Conservation (phyloP, 2,797 vertebrate species). For the Acanthurus lineatus region DNA sequence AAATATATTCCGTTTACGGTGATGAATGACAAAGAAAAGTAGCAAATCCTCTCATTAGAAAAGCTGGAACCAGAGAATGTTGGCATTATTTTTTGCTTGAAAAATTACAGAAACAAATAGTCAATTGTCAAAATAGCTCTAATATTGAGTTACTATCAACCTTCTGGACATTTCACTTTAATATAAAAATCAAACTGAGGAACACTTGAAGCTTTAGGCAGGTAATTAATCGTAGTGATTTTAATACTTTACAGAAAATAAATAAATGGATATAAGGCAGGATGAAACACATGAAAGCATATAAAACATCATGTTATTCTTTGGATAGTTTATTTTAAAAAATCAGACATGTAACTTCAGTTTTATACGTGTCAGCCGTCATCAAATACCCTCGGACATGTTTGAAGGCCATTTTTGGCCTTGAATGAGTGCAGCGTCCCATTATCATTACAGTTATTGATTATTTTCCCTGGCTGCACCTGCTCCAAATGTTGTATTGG, state of each 20-base stretch:
- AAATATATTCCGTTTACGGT: not conserved
- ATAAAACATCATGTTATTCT: not conserved
- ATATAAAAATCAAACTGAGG: not conserved
- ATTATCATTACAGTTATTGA: not conserved
- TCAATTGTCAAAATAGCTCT: not conserved
- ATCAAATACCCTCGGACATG: slow-evolving; percentile 6
- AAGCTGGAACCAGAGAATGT: not conserved
- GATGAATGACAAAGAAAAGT: not conserved
- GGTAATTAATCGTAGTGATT: not conserved
- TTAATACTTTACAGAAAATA: not conserved
- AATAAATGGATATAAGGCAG: not conserved
- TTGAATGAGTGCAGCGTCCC: not conserved
- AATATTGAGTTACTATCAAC: not conserved
- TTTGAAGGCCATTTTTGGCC: not conserved
- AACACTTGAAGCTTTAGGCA: not conserved
- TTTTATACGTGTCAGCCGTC: not conserved
- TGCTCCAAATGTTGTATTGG: slow-evolving; percentile 5
- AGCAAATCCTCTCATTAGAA: not conserved
- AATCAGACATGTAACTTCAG: slow-evolving; percentile 1
- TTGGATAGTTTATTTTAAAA: not conserved
- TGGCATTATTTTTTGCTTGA: not conserved
- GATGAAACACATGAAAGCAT: slow-evolving; percentile 1
- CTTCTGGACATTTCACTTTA: slow-evolving; percentile 5
- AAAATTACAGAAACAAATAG: not conserved
- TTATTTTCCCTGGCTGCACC: slow-evolving; percentile 1